phyloP scores from a whole-genome alignment of 30 jellyfish, hydroid and myxozoan genomes.

The Turritopsis rubra region DNA sequence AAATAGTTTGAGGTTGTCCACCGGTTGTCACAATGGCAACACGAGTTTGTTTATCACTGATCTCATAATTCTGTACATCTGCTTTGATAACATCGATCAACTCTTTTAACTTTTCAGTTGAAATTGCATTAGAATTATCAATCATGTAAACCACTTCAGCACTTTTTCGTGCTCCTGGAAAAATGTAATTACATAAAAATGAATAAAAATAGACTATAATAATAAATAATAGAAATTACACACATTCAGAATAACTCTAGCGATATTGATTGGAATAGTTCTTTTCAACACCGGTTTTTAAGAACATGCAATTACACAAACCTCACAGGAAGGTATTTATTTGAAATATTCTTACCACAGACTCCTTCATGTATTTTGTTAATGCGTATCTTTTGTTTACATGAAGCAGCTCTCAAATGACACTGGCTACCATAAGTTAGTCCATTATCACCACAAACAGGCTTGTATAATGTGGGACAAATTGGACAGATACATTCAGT shows the following conservation, averaged over 20 bases:
- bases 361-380: background rate
- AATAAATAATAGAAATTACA: background rate
- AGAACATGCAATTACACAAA: too few species aligned
- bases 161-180: conserved; percentile 23
- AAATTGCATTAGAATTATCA: conserved; percentile 33
- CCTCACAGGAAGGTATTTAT: too few species aligned
- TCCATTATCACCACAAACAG: conserved; percentile 89
- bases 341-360: conserved; percentile 25
- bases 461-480: conserved; percentile 35
- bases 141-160: conserved; percentile 36
- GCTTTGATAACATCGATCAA: background rate
- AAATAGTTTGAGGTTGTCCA: background rate
- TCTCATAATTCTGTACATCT: conserved; percentile 1
- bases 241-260: background rate
- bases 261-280: background rate
- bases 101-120: background rate
- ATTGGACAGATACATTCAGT: conserved; percentile 70
- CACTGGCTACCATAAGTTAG: conserved; percentile 71
- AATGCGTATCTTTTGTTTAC: conserved; percentile 30
- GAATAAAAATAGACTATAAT: background rate
- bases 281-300: too few species aligned
- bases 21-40: conserved; percentile 6
- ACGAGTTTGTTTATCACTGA: background rate
- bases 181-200: background rate
- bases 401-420: conserved; percentile 48